Base-by-base conservation (phyloP, 2,113 vertebrate species). In the Python bivittatus region DNA sequence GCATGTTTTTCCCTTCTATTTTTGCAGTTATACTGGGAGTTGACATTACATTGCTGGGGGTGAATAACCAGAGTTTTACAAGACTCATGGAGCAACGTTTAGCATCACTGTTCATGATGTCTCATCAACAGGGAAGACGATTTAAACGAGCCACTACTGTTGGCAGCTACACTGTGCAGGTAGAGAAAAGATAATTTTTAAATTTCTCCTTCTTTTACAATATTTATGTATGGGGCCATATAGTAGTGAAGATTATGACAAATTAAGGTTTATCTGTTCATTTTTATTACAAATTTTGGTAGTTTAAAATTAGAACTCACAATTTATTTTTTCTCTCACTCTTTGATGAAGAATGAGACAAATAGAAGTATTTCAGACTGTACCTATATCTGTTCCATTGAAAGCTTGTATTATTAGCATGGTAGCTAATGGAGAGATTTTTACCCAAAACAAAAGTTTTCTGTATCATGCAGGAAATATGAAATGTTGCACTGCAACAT, bases 81-180 rank as follows among this genome's bases (percentile, higher is more conserved):
- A 98, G 98, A 38, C 94, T 99, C 94, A 99, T 99, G 99, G 99
- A 99, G 96, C 99, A 98, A 96, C 98, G 99, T n/a, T 94, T 99
- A 96, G 99, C 99, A 54, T 98, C 99, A 23, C 97, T 99, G 12
- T 99, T 99, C 89, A 98, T 98, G 97, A 97, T 98, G 97, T 99
- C 99, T 42, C 98, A 98, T 91, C 99, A 99, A 93, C 99, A 99
- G 95, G 98, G 98, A 72, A 97, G 97, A 54, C 94, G 99, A 1
- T 98, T 99, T 94, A 98, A 96, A 95, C 97, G 99, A 72, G 99
- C 99, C 88, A 98, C 99, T 1, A 98, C 98, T 0, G 98, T 99
- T 91, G 98, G 98, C 96, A 98, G 98, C 97, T 99, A 99, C 97
- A 99, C 99, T 0, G 99, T 99, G 92, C 99, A 99, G 99, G 99